phyloP scores from a whole-genome alignment of 2,113 vertebrate genomes.

The Ptilorrhoa leucosticta region DNA sequence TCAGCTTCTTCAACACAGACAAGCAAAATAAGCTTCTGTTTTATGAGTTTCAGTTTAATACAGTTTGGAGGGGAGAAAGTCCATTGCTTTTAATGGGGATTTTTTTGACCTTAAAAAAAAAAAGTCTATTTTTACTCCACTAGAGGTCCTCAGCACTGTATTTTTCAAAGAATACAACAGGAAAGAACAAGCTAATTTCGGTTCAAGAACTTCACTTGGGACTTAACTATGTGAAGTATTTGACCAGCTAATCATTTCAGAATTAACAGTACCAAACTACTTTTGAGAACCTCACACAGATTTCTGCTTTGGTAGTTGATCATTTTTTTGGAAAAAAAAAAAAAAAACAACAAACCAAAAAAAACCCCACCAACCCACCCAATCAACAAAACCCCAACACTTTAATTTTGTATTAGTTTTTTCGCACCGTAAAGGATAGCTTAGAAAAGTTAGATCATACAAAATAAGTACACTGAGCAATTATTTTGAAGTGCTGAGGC shows the following conservation, averaged over 20 bases:
- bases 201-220: not conserved
- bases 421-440: not conserved
- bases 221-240: not conserved
- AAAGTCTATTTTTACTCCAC: not conserved
- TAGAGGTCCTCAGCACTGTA: slow-evolving; percentile 42
- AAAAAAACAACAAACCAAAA: not conserved
- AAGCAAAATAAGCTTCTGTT: not conserved
- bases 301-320: not conserved
- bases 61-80: not conserved
- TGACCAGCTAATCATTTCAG: not conserved
- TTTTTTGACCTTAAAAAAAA: not conserved
- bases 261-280: not conserved
- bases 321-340: not conserved
- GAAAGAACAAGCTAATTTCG: not conserved
- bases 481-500: not conserved
- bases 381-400: not conserved
- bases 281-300: not conserved
- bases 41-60: not conserved
- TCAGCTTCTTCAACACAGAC: not conserved
- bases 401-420: not conserved
- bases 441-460: not conserved
- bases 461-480: not conserved
- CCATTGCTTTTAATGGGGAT: not conserved
- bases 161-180: not conserved
- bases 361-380: not conserved